Evolutionary conservation across 1,140 invertebrate genomes (phyloP), one percentile per base, ranked within the genome.

Genomic region (Meloidogyne exigua): DNA sequence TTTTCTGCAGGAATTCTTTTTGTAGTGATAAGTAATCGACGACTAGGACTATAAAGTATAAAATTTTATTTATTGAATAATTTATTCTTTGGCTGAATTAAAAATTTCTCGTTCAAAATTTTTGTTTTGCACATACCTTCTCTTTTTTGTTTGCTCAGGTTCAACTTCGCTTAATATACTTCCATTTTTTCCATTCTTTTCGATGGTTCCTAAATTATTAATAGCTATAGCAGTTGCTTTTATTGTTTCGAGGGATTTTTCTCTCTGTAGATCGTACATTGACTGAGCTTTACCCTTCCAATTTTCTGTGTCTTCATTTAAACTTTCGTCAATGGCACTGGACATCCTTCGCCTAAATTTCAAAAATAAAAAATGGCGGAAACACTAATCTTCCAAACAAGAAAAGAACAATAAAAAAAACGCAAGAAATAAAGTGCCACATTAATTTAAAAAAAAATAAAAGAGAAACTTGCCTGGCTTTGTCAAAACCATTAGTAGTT

Each of bases 261-360:
- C 66, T 1, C 66, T 15, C 21, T 73, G 72, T 13, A 73, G 49
- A 64, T 73, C 72, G 57, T 73, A 73, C 72, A 73, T 73, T n/a
- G 72, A 73, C 25, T 64, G n/a, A 13, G 72, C 57, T 21, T 73
- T 73, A 2, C 21, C 65, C 57, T 73, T 36, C 57, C 72, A 64
- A 36, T 65, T 64, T 7, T 73, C 21, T 4, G 39, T 23, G 10
- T 57, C 71, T 23, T 57, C 71, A 32, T 44, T 44, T 15, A 44
- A 13, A 57, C 5, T 57, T 57, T 64, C 71, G 13, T 44, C 71
- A 13, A 28, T 64, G 11, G 23, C 57, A 65, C 25, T 25, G 1
- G 49, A 57, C 49, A 57, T 57, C 10, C 49, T 57, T n/a, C 49
- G 18, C 13, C n/a, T 57, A 7, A 7, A 57, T 57, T 57, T n/a